These are phyloP conservation scores for Otis tarda DNA, from an alignment of 2,113 vertebrate species.

Conservation along the genomic window DNA sequence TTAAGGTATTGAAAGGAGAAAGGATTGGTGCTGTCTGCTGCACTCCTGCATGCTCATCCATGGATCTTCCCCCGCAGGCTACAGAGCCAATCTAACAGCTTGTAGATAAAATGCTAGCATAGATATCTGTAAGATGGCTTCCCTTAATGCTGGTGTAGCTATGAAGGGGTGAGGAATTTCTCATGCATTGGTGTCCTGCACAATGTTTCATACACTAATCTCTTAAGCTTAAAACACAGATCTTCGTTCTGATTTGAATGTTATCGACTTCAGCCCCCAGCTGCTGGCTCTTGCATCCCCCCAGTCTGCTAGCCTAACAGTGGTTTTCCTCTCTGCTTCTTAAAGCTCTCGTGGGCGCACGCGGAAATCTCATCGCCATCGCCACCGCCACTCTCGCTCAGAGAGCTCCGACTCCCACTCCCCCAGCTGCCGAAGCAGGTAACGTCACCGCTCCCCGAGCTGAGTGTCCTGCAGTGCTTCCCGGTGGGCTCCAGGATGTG, in stretches of 20 bases:
- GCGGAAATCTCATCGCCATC: slow-evolving; percentile 79
- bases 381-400: slow-evolving; percentile 77
- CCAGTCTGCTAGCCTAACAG: not conserved
- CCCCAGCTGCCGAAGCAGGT: slow-evolving; percentile 85
- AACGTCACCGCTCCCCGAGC: not conserved
- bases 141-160: not conserved
- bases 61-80: not conserved
- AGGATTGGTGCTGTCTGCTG: not conserved
- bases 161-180: not conserved
- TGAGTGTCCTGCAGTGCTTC: fast-evolving
- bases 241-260: not conserved
- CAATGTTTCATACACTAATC: not conserved
- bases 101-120: not conserved
- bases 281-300: not conserved
- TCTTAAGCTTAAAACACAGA: not conserved
- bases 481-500: not conserved
- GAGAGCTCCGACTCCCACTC: slow-evolving; percentile 81
- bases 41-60: not conserved
- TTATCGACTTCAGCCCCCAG: not conserved
- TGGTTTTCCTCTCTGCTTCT: not conserved
- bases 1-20: not conserved
- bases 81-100: not conserved
- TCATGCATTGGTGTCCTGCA: not conserved
- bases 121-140: not conserved
- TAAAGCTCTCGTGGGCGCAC: slow-evolving; percentile 83